phyloP scores from a whole-genome alignment of 2,888 invertebrate genomes.

The Rapana venosa region DNA sequence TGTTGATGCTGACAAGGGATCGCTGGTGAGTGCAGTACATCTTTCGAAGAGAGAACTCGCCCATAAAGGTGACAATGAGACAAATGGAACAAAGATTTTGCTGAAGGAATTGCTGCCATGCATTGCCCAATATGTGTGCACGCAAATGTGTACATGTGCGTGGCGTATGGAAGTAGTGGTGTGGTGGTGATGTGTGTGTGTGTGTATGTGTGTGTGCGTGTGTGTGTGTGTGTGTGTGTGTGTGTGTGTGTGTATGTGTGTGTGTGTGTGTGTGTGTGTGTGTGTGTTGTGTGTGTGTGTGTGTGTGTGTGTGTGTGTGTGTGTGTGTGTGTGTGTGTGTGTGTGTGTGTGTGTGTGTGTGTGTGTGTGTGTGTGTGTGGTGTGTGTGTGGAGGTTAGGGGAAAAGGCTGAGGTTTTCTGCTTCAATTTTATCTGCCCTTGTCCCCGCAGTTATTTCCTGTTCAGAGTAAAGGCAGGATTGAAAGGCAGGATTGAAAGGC shows the following conservation, averaged over 20 bases:
- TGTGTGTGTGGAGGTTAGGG: background rate
- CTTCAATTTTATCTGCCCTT: too few relatives aligned
- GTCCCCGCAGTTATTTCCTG: too few relatives aligned
- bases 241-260: slow-evolving; percentile 11
- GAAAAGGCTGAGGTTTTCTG: too few relatives aligned
- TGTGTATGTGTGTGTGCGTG: background rate
- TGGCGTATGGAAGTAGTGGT: background rate
- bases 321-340: background rate
- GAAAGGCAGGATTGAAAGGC: too few relatives aligned
- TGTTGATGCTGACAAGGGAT: too few relatives aligned
- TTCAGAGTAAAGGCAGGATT: too few relatives aligned
- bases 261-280: slow-evolving; percentile 13
- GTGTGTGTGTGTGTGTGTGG: background rate
- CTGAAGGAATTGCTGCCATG: too few relatives aligned
- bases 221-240: background rate
- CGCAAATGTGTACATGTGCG: background rate
- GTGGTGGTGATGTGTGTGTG: background rate
- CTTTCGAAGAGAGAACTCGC: too few relatives aligned
- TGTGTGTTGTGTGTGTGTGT: background rate
- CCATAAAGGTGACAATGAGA: too few relatives aligned
- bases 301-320: background rate
- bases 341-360: background rate
- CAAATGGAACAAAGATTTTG: too few relatives aligned
- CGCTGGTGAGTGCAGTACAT: too few relatives aligned
- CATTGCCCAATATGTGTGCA: background rate